Percentiles rank a stretch among this genome's conserved stretches.
Evolutionary conservation across 2,888 invertebrate species (phyloP).

Genomic region (Mesodorylaimus sp.): DNA sequence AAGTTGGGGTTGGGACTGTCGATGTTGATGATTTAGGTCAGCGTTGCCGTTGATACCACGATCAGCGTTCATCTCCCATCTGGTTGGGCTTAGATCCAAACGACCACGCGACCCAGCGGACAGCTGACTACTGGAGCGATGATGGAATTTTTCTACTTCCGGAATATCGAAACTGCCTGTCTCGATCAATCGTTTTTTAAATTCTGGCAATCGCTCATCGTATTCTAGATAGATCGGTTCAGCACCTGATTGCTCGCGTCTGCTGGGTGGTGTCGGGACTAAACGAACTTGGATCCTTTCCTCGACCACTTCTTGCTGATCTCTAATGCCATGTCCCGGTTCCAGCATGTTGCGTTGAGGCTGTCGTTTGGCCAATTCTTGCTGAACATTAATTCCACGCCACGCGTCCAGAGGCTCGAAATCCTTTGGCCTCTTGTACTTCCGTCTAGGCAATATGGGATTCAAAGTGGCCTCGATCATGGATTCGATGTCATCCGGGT

Average conservation of each 20-base stretch:
- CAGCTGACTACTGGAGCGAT: neutral
- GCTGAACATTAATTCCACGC: neutral
- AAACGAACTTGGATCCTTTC: neutral
- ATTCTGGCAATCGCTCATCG: slow-evolving; percentile 11
- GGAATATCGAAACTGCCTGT: slow-evolving; percentile 11
- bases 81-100: too few relatives aligned
- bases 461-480: neutral
- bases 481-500: neutral
- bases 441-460: neutral
- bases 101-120: neutral
- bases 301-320: neutral
- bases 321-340: neutral
- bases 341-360: neutral
- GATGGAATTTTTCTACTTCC: neutral
- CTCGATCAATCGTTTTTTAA: slow-evolving; percentile 12
- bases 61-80: too few relatives aligned
- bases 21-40: neutral
- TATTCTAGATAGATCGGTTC: slow-evolving; percentile 12
- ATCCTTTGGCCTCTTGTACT: neutral
- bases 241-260: neutral
- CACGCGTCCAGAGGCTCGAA: slow-evolving; percentile 9
- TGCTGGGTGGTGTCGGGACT: neutral
- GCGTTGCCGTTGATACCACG: neutral
- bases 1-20: neutral
- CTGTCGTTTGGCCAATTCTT: neutral